Percentiles rank a stretch among this genome's conserved stretches.
Conservation (phyloP, 2,797 vertebrate genomes). For the Acanthurus lineatus region DNA sequence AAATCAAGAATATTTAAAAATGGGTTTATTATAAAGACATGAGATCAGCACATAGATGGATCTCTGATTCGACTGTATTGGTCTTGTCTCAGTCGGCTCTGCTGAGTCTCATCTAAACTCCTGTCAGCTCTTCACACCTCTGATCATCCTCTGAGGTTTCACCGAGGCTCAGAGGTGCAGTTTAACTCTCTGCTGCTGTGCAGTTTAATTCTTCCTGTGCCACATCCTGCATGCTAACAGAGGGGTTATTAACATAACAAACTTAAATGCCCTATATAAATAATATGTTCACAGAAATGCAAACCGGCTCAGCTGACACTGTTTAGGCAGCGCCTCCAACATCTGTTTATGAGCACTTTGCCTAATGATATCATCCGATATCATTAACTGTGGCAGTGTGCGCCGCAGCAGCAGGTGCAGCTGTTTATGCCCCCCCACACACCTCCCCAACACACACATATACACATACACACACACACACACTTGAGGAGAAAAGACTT, state of each 20-base stretch:
- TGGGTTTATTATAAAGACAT: rapidly evolving
- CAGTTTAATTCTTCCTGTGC: constrained; percentile 80
- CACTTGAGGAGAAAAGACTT: constrained; percentile 92
- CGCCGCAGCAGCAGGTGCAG: constrained; percentile 98
- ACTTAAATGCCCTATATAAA: constrained; percentile 99
- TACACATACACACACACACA: constrained; percentile 82
- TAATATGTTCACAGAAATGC: constrained; percentile 97
- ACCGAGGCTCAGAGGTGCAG: constrained; percentile 52
- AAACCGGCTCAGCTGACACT: constrained; percentile 95
- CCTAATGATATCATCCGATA: constrained; percentile 99
- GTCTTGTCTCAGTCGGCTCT: background rate
- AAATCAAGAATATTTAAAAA: background rate
- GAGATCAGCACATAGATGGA: background rate
- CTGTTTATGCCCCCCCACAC: constrained; percentile 85
- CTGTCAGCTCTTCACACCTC: constrained; percentile 56
- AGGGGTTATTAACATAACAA: constrained; percentile 99
- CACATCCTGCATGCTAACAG: constrained; percentile 98
- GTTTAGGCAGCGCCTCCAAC: constrained; percentile 99
- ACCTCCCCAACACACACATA: constrained; percentile 33
- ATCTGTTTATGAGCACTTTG: constrained; percentile 99
- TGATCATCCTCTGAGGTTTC: constrained; percentile 46
- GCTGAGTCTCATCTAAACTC: constrained; percentile 5
- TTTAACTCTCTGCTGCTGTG: constrained; percentile 55
- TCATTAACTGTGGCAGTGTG: constrained; percentile 99
- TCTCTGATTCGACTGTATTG: background rate